Percentiles rank a stretch among this genome's conserved stretches.
These are phyloP conservation scores for Euplexia lucipara DNA, from an alignment of 2,888 invertebrate species.

Conservation along the genomic window DNA sequence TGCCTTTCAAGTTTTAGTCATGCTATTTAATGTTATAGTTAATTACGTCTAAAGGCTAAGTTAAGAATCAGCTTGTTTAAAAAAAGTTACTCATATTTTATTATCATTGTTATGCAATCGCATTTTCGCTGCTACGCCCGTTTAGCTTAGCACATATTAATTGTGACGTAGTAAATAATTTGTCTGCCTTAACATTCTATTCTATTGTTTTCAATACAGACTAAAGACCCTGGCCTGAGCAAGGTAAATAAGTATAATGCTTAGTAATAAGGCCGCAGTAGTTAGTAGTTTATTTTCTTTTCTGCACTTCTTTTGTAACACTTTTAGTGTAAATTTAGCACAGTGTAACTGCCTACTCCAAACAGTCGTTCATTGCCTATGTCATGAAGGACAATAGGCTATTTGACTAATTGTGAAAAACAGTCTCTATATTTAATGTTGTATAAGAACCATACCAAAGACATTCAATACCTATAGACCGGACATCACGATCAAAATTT, in stretches of 20 bases:
- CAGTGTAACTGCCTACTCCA: conserved; percentile 15
- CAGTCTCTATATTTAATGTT: too few species aligned
- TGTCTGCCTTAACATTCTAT: conserved; percentile 50
- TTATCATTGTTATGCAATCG: conserved; percentile 10
- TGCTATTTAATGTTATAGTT: background rate
- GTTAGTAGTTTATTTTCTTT: conserved; percentile 26
- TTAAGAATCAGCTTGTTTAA: conserved; percentile 14
- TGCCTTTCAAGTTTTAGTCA: conserved; percentile 2
- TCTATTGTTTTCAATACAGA: conserved; percentile 75
- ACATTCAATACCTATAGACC: too few species aligned
- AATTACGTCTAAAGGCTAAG: background rate
- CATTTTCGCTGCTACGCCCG: conserved; percentile 8
- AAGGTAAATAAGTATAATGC: conserved; percentile 76
- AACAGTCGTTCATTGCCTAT: conserved; percentile 16
- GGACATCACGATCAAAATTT: too few species aligned
- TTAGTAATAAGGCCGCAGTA: conserved; percentile 33
- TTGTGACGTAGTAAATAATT: conserved; percentile 14
- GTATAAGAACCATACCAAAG: too few species aligned
- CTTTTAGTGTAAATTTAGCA: conserved; percentile 31
- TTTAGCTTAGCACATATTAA: conserved; percentile 12
- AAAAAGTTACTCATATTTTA: background rate
- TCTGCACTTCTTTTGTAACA: conserved; percentile 34
- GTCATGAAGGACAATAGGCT: background rate
- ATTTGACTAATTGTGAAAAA: too few species aligned
- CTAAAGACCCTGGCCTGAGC: conserved; percentile 71